phyloP scores from a whole-genome alignment of 2,888 invertebrate genomes.

The Tinea trinotella region DNA sequence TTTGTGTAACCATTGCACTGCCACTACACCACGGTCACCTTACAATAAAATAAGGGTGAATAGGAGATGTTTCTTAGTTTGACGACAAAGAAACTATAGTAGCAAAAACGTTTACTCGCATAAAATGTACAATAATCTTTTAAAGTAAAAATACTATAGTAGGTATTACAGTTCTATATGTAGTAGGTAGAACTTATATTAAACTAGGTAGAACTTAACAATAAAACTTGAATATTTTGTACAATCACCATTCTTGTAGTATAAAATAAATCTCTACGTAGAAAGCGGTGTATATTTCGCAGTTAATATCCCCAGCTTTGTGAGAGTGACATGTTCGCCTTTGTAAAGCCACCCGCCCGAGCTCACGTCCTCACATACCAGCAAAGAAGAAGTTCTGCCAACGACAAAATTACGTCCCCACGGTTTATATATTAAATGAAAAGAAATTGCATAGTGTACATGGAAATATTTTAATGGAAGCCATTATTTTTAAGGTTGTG shows the following conservation, averaged over 20 bases:
- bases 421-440: constrained; percentile 4
- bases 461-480: not conserved
- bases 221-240: not conserved
- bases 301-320: constrained; percentile 18
- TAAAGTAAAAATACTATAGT: too few relatives aligned
- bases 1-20: too few relatives aligned
- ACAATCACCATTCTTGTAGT: not conserved
- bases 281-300: constrained; percentile 13
- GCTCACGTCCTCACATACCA: constrained; percentile 4
- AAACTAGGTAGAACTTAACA: not conserved
- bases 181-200: too few relatives aligned
- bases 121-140: too few relatives aligned
- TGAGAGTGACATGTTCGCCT: constrained; percentile 14
- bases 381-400: constrained; percentile 6
- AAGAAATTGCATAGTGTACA: constrained; percentile 7
- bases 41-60: too few relatives aligned
- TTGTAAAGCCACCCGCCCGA: constrained; percentile 7
- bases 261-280: constrained; percentile 8
- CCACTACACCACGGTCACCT: too few relatives aligned
- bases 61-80: too few relatives aligned
- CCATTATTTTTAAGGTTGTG: constrained; percentile 4
- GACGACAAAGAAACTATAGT: too few relatives aligned
- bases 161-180: too few relatives aligned
- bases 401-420: constrained; percentile 7
- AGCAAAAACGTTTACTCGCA: too few relatives aligned